Base-by-base conservation (phyloP, 2,113 vertebrate species). In the Clarias magur region DNA sequence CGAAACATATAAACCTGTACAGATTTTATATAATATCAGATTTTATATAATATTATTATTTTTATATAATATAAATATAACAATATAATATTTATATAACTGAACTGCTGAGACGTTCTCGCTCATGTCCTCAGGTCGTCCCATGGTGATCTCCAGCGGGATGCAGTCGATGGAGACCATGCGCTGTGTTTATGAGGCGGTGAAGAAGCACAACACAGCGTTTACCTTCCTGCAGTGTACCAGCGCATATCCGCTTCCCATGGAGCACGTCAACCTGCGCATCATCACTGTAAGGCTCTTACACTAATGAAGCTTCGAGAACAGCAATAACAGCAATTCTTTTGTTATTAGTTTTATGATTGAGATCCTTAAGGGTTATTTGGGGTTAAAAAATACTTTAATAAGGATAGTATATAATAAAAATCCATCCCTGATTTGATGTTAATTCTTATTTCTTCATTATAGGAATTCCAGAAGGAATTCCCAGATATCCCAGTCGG, bases 131-230 rank as follows among this genome's bases (percentile, higher is more conserved):
- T 70, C 91, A 99, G 98, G 97, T 85, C 97, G 97, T 4, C 98
- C 98, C 3, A 99, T 99, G 98, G 96, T 99, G 83, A 97, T 99
- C 87, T 99, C 98, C 89, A 99, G 98, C 0, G 98, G 98, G 72
- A 99, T 99, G 98, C 98, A 99, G 95, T 96, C 96, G 0, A 98
- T 99, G 97, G 95, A 95, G 48, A 99, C 96, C 4, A 99, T 99
- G 98, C 95, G 94, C 16, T 95, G 93, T 0, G 98, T 99, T 87
- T 99, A 99, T 90, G 88, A 97, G 87, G 96, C 94, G 0, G 97
- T 99, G 91, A 99, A 98, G 91, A 87, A 97, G 80, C 94, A 98
- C 93, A 99, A 99, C 88, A 92, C 95, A 30, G 97, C 98, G 90
- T 99, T 99, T 92, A 95, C 96, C 92, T 96, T 99, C 90, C 96